Evolutionary conservation across 2,797 vertebrate genomes (phyloP).

Genomic region (Megalops cyprinoides): DNA sequence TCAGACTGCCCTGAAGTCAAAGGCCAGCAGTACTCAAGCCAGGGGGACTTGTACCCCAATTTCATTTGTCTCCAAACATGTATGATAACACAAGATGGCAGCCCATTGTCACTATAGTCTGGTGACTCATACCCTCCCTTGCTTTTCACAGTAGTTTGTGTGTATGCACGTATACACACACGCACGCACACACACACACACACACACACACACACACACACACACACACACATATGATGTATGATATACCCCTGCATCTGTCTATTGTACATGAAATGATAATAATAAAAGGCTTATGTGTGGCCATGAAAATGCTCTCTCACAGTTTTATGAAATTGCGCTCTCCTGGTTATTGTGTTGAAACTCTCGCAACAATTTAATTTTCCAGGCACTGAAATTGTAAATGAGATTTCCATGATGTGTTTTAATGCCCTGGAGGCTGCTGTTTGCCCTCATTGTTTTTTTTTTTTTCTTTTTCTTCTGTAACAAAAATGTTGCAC

Average conservation of each 20-base stretch:
- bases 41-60: background rate
- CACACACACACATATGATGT: too few relatives aligned
- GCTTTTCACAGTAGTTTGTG: background rate
- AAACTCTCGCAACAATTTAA: slow-evolving; percentile 14
- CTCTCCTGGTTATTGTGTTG: slow-evolving; percentile 13
- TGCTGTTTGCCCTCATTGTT: slow-evolving; percentile 10
- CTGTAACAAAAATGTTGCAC: background rate
- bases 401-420: slow-evolving; percentile 30
- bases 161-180: too few relatives aligned
- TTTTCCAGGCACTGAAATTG: slow-evolving; percentile 28
- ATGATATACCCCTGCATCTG: background rate
- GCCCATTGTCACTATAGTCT: background rate
- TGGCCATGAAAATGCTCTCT: slow-evolving; percentile 17
- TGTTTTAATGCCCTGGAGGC: slow-evolving; percentile 21
- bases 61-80: background rate
- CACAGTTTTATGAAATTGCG: slow-evolving; percentile 13
- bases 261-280: background rate
- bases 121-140: background rate
- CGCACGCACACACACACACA: too few relatives aligned
- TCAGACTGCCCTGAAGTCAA: background rate
- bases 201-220: too few relatives aligned
- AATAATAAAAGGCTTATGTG: slow-evolving; percentile 13
- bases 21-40: background rate
- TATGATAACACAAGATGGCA: background rate
- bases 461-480: background rate